These are phyloP conservation scores for Myanophis thanlyinensis DNA, from an alignment of 2,113 vertebrate genomes.

Conservation along the genomic window DNA sequence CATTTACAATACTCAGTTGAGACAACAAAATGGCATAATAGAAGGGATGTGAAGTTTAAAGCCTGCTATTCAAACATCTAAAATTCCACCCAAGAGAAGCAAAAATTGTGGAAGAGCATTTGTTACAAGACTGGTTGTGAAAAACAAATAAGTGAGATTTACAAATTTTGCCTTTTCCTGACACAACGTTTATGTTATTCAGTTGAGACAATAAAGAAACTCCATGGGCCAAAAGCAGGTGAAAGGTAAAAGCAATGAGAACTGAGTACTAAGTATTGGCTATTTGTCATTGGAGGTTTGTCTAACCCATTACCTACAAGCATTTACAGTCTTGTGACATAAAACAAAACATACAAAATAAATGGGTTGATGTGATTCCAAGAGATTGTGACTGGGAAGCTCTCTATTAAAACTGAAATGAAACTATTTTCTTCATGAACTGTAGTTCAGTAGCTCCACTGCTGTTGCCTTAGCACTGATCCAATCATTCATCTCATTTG, in stretches of 20 bases:
- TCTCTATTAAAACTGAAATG: constrained; percentile 23
- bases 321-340: constrained; percentile 48
- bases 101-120: not conserved
- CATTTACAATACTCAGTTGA: constrained; percentile 50
- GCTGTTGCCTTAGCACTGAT: fast-evolving
- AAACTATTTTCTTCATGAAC: constrained; percentile 9
- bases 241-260: constrained; percentile 55
- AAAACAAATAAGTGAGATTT: constrained; percentile 21
- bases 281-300: constrained; percentile 55
- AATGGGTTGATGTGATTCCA: constrained; percentile 23
- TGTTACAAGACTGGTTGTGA: fast-evolving
- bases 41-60: not conserved
- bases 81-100: not conserved
- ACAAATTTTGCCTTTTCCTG: not conserved
- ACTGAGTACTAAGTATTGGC: constrained; percentile 36
- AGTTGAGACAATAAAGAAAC: constrained; percentile 48
- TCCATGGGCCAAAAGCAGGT: constrained; percentile 53
- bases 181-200: constrained; percentile 36
- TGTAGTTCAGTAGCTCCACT: not conserved
- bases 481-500: not conserved
- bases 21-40: constrained; percentile 20
- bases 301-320: constrained; percentile 38
- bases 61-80: not conserved
- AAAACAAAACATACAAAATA: constrained; percentile 38
- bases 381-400: constrained; percentile 39